phyloP scores from a whole-genome alignment of 2,888 invertebrate species.

The Notocelia uddmanniana region DNA sequence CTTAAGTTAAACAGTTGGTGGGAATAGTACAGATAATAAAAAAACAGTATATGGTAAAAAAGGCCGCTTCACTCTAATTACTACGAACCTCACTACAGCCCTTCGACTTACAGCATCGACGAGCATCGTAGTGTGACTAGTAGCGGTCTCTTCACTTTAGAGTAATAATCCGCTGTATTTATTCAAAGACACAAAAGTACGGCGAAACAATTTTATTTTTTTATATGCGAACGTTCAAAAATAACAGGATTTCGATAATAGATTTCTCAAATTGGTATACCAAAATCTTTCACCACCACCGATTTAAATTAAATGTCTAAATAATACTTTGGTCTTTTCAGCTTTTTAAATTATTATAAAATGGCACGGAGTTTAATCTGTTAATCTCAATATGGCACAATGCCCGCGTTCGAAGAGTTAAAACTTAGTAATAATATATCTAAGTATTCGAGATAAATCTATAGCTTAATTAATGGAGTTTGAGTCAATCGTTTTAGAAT shows the following conservation, averaged over 20 bases:
- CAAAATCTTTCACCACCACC: not conserved
- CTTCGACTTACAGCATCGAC: too few relatives aligned
- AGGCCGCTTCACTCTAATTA: not conserved
- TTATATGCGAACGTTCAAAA: not conserved
- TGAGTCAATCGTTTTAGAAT: conserved; percentile 9
- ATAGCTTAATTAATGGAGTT: conserved; percentile 22
- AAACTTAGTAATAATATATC: conserved; percentile 16
- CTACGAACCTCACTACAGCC: not conserved
- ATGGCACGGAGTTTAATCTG: not conserved
- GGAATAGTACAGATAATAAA: not conserved
- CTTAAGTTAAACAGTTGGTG: not conserved
- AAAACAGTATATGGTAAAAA: not conserved
- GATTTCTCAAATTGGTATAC: not conserved
- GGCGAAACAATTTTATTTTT: not conserved
- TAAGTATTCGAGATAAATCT: conserved; percentile 11
- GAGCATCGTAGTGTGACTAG: not conserved
- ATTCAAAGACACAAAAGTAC: not conserved
- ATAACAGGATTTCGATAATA: not conserved
- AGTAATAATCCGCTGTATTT: not conserved
- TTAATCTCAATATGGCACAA: conserved; percentile 16
- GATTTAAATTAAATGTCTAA: not conserved
- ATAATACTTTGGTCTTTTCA: not conserved
- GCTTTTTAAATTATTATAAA: not conserved
- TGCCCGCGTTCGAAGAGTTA: conserved; percentile 5
- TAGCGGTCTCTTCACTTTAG: not conserved